Conservation (phyloP, 2,888 invertebrate genomes). For the Drymonia ruficornis region DNA sequence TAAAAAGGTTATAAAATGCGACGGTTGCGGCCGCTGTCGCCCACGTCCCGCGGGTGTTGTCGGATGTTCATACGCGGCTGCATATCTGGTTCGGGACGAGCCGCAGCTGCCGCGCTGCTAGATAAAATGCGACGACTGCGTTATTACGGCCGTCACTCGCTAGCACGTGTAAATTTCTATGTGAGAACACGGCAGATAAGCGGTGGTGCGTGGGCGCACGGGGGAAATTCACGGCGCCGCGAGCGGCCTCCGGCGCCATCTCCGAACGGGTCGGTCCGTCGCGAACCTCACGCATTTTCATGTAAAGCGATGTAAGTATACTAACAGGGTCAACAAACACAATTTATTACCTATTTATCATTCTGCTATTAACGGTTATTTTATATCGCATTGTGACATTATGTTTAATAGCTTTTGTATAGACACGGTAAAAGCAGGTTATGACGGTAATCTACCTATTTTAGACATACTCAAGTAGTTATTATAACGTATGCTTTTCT, state of each 20-base stretch:
- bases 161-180: slow-evolving; percentile 82
- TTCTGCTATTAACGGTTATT: slow-evolving; percentile 25
- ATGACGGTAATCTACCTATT: too few relatives aligned
- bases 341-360: slow-evolving; percentile 37
- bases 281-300: slow-evolving; percentile 55
- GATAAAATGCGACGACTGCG: slow-evolving; percentile 53
- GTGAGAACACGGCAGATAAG: slow-evolving; percentile 79
- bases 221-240: slow-evolving; percentile 66
- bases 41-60: slow-evolving; percentile 77
- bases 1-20: slow-evolving; percentile 84
- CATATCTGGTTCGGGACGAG: slow-evolving; percentile 57
- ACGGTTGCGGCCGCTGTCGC: slow-evolving; percentile 71
- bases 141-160: slow-evolving; percentile 74
- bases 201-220: slow-evolving; percentile 65
- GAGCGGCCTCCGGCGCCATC: slow-evolving; percentile 51
- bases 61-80: slow-evolving; percentile 60
- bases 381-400: slow-evolving; percentile 18
- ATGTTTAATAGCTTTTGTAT: not conserved
- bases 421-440: too few relatives aligned
- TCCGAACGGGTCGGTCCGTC: slow-evolving; percentile 23
- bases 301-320: slow-evolving; percentile 46
- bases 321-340: slow-evolving; percentile 43
- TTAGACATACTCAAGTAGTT: not conserved
- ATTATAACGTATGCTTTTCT: not conserved
- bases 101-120: slow-evolving; percentile 64